Base-by-base conservation (phyloP, 2,888 invertebrate species). In the Tanypteryx hageni region DNA sequence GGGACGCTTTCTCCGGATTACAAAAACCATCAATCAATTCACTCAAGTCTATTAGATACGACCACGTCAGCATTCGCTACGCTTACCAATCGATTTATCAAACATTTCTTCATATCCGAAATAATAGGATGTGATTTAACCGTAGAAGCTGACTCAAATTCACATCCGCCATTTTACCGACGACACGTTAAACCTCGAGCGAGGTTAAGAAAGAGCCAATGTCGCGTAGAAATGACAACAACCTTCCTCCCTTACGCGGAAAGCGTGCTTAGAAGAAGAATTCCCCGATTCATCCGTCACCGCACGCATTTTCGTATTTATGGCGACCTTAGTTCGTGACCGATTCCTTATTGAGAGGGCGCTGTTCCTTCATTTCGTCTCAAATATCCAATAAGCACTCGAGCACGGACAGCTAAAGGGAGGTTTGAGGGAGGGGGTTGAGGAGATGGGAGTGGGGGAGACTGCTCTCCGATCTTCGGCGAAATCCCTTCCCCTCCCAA, bases 361-460 rank as follows among this genome's bases (percentile, higher is more conserved):
- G 76, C 22, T 27, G 76, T 27, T 44, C 44, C 44, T 44, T 44
- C 22, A 76, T 76, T 27, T 76, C 22, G n/a, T 76, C 7, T 18
- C 27, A 27, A 76, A 76, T 76, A 76, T 10, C 76, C 76, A 76
- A 76, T 76, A 76, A 27, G 76, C 76, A 76, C 76, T 76, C 76
- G 76, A 76, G 27, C 76, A 76, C 76, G 76, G 76, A 14, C 18
- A 16, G 64, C 64, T 16, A n/a, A 61, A 64, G 16, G 18, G 64
- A 64, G 64, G 64, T 64, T 44, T 64, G 64, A 76, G 76, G 22
- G 76, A 13, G 68, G n/a, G 22, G n/a, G 18, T 16, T 1, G 61
- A 18, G 61, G 1, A 44, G 1, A 44, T 44, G 61, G 13, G 61
- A 16, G 61, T 61, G 61, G 13, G 59, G 13, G 7, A 61, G 13